Evolutionary conservation across 2,888 invertebrate genomes (phyloP), one percentile per base, ranked within the genome.

Genomic region (Drosophila barbarae): DNA sequence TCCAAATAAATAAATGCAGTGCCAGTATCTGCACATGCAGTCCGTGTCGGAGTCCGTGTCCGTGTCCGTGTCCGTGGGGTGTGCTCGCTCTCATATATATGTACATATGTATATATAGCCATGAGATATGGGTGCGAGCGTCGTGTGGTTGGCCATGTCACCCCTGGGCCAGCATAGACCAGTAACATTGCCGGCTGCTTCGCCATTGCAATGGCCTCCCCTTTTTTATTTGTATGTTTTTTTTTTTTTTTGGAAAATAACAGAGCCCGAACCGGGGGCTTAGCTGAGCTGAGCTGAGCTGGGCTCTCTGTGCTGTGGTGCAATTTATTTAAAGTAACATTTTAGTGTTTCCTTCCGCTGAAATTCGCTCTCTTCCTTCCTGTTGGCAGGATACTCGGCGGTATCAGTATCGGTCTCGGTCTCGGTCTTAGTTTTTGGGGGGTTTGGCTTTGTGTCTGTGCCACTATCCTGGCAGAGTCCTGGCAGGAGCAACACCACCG

Each of bases 331-430:
- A 81, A 82, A 83, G 81, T 77, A 86, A 83, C 83, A 87, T 84
- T 87, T 87, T 87, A 87, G 87, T 86, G 84, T 82, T 87, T 87
- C 87, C 87, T 87, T 87, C 87, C 87, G 86, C 77, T 84, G 78
- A 84, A 80, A 84, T 84, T 84, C 85, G 86, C 79, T 78, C 78
- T 84, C 79, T 87, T 87, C 86, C 86, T 87, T 87, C 87, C 87
- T 84, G 85, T 73, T 81, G 64, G 49, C 66, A 58, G 69, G 51
- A 67, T 41, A 41, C 41, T 44, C 35, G 32, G 18, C 21, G 46
- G 46, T 47, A 47, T 47, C 46, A 30, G 46, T 32, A 32, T 47
- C 46, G 46, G 44, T 36, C 32, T 57, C 59, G 63, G 66, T 73
- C 70, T 71, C 51, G 61, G 39, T 50, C 15, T 44, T 21, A 13